phyloP scores from a whole-genome alignment of 2,888 invertebrate genomes.

The Dicyrtoma fusca region DNA sequence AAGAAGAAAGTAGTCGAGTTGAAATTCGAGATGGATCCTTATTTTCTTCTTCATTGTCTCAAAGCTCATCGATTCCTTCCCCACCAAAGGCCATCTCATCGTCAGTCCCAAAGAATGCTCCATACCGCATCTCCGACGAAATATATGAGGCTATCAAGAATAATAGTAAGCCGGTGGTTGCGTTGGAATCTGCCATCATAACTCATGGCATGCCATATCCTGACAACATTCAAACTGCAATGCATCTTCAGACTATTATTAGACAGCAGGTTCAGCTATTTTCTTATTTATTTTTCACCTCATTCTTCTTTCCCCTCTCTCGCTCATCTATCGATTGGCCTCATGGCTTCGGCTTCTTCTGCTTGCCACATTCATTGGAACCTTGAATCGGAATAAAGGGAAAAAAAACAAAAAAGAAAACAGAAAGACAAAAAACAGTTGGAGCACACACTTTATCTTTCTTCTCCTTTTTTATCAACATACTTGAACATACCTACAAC shows the following conservation, averaged over 20 bases:
- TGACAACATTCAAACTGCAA: conserved; percentile 82
- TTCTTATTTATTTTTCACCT: conserved; percentile 1
- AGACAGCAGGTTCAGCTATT: conserved; percentile 65
- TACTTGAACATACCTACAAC: no score
- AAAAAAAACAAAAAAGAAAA: not conserved
- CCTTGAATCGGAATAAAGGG: not conserved
- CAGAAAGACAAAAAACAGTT: no score
- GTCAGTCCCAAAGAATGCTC: not conserved
- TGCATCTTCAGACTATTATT: conserved; percentile 78
- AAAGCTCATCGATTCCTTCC: not conserved
- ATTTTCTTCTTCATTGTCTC: conserved; percentile 7
- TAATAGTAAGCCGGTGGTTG: conserved; percentile 75
- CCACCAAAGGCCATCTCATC: not conserved
- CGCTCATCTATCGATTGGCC: not conserved
- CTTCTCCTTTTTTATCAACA: no score
- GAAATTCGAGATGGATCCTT: conserved; percentile 20
- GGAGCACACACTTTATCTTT: no score
- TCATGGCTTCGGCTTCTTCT: not conserved
- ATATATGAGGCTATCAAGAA: conserved; percentile 69
- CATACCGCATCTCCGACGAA: conserved; percentile 60
- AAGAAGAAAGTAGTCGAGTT: not conserved
- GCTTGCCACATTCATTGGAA: not conserved
- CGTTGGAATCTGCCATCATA: conserved; percentile 95
- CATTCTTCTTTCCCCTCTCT: not conserved
- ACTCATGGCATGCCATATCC: conserved; percentile 99